These are phyloP conservation scores for Monomorium pharaonis DNA, from an alignment of 1,140 invertebrate species.

Conservation along the genomic window DNA sequence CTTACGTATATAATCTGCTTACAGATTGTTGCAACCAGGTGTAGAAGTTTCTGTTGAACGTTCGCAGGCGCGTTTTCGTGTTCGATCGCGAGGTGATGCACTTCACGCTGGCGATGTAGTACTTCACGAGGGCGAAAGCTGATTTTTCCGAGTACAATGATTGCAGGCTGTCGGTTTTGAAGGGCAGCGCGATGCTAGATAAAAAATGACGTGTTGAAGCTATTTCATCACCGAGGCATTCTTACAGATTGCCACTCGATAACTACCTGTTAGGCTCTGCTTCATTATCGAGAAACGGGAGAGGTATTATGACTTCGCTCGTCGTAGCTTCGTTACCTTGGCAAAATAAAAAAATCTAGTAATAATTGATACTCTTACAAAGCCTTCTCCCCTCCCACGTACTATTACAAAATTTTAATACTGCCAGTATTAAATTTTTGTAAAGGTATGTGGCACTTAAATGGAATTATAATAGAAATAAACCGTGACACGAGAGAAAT, in stretches of 20 bases:
- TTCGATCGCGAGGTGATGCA: slow-evolving; percentile 83
- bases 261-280: slow-evolving; percentile 79
- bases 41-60: slow-evolving; percentile 86
- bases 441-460: neutral
- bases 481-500: neutral
- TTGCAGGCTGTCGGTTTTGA: slow-evolving; percentile 83
- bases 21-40: slow-evolving; percentile 84
- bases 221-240: neutral
- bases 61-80: slow-evolving; percentile 79
- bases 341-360: neutral
- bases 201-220: slow-evolving; percentile 5
- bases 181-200: slow-evolving; percentile 83
- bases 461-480: slow-evolving; percentile 7
- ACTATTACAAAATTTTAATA: too few species aligned
- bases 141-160: slow-evolving; percentile 85
- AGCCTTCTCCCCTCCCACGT: too few species aligned
- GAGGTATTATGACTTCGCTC: slow-evolving; percentile 73
- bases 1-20: slow-evolving; percentile 72
- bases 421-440: too few species aligned
- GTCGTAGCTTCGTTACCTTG: slow-evolving; percentile 6
- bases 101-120: slow-evolving; percentile 85
- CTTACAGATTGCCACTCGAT: slow-evolving; percentile 12
- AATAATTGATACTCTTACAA: neutral
- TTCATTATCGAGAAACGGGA: slow-evolving; percentile 85
- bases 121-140: slow-evolving; percentile 86